Base-by-base conservation (phyloP, 2,888 invertebrate genomes). In the Raillietiella orientalis region DNA sequence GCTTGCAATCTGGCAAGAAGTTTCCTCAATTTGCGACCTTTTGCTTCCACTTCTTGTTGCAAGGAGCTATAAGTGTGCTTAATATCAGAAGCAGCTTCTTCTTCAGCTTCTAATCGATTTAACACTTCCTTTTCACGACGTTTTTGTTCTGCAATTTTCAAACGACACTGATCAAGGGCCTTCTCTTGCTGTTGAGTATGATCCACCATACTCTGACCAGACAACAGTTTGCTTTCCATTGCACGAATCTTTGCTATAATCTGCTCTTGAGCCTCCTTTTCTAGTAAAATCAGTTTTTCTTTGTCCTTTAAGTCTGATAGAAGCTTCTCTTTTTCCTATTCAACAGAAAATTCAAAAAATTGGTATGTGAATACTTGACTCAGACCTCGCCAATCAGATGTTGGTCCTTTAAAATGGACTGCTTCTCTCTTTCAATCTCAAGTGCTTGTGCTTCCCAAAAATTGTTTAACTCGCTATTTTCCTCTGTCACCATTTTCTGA, bases 41-140 rank as follows among this genome's bases (percentile, higher is more conserved):
- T 96, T 29, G 77, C 65, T 42, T 96, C 93, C 2, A 93, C 84
- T 49, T 93, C 90, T 44, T 87, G 87, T 42, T 87, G 82, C 29
- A 96, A 51, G 26, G 69, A 74, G 5, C 72, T 62, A 41, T 75
- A 90, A 0, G 82, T 87, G 40, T 71, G 75, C 29, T 71, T 66
- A 28, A 93, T 64, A 40, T 75, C 84, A 25, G 70, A 55, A 9
- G 82, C 72, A 10, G 70, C 74, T 43, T 90, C 75, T 43, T 96
- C 90, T 44, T 90, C 75, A 37, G 72, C 54, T 40, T 93, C 87
- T 27, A 96, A 55, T 41, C 69, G 65, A 47, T 87, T 82, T 41
- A 75, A 69, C 62, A 93, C 84, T 50, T 90, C 87, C 28, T 87
- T 53, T 41, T 71, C 69, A 24, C 48, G 43, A 36, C 58, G 66